Base-by-base conservation (phyloP, 2,797 vertebrate genomes). In the Ctenosaura bakeri region DNA sequence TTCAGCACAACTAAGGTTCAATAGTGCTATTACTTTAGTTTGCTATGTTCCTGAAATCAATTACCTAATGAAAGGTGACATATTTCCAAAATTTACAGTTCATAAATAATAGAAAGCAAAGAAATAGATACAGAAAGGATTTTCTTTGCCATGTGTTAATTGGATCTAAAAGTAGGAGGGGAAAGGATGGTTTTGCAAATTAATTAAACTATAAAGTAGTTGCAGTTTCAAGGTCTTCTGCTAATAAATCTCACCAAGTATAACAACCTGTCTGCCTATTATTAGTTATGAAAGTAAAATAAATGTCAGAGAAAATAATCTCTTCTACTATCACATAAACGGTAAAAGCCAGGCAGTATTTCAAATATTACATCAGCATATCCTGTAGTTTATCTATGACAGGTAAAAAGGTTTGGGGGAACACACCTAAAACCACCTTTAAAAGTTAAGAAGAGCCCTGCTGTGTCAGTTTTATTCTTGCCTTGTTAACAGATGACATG, bases 271-370 rank as follows among this genome's bases (percentile, higher is more conserved):
- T 83, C 35, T 83, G 38, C 35, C 42, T 66, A 8, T 83, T 82
- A 64, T 42, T 83, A 66, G 66, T 83, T 83, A 6, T 83, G 81
- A 62, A n/a, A 83, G 32, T 83, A 66, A 83, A 83, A 83, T 83
- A 64, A 42, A 83, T 14, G 59, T 29, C 64, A 38, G 35, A 83
- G 56, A 83, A 83, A 83, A 83, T 42, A 83, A 82, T 35, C 56
- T 82, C 80, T 82, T 82, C 62, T 62, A 24, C 32, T 83, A 8
- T 83, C 59, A 22, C 35, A 64, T 66, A 66, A 83, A 83, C 46
- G 59, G 38, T 83, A 22, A 83, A 66, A 83, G 35, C 22, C 22
- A 66, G 56, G 59, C 22, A 83, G 10, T 83, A 69, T 69, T 69
- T 69, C 66, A 29, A 83, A 66, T 64, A n/a, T 84, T 69, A 69